These are phyloP conservation scores for Gnathonemus echidnorhynchus DNA, from an alignment of 2,113 vertebrate genomes.

Conservation along the genomic window DNA sequence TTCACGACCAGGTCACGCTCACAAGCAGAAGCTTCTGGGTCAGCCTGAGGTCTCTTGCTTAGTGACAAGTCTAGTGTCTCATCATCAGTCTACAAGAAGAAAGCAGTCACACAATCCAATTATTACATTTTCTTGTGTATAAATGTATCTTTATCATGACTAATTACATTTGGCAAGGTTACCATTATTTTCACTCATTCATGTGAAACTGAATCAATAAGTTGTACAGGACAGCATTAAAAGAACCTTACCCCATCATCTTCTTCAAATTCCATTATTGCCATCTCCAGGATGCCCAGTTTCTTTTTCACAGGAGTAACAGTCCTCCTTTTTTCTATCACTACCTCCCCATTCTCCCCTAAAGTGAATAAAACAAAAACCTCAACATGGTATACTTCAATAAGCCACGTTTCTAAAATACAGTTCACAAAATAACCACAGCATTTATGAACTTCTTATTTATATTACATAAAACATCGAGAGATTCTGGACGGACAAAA, in stretches of 20 bases:
- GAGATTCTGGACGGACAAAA: not conserved
- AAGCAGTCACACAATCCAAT: not conserved
- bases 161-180: not conserved
- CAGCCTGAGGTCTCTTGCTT: not conserved
- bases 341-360: conserved; percentile 15
- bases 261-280: conserved; percentile 59
- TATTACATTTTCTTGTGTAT: not conserved
- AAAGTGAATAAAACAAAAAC: not conserved
- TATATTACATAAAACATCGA: not conserved
- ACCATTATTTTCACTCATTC: not conserved
- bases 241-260: conserved; percentile 42
- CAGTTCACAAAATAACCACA: not conserved
- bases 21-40: not conserved
- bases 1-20: not conserved
- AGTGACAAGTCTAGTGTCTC: conserved; percentile 12
- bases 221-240: not conserved
- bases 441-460: not conserved
- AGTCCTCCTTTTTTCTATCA: not conserved
- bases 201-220: not conserved
- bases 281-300: conserved; percentile 53
- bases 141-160: not conserved
- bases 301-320: conserved; percentile 25
- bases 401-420: not conserved
- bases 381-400: not conserved
- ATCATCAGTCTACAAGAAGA: conserved; percentile 11